phyloP scores from a whole-genome alignment of 2,888 invertebrate genomes.

The Xanthia togata region DNA sequence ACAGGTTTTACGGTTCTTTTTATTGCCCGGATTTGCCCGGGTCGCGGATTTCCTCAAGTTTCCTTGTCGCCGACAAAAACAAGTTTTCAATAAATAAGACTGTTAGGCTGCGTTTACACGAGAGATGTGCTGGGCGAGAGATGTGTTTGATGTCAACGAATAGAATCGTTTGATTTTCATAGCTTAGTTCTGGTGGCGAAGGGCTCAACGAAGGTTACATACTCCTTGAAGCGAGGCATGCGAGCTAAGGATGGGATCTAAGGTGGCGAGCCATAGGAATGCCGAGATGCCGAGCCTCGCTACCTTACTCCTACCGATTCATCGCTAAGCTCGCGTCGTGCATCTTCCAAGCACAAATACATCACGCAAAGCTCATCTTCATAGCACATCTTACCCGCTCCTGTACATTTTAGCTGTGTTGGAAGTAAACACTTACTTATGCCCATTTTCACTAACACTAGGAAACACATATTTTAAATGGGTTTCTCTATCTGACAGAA shows the following conservation, averaged over 20 bases:
- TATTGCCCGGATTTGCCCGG: slow-evolving; percentile 76
- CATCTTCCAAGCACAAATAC: background rate
- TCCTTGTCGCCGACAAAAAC: slow-evolving; percentile 75
- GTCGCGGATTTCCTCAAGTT: slow-evolving; percentile 69
- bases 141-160: background rate
- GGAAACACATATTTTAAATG: no score
- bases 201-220: no score
- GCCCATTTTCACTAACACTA: no score
- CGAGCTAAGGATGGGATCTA: background rate
- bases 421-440: background rate
- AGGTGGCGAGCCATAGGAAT: no score
- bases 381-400: background rate
- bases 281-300: no score
- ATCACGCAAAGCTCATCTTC: background rate
- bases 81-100: slow-evolving; percentile 80
- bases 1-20: slow-evolving; percentile 84
- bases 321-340: no score
- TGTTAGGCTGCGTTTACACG: slow-evolving; percentile 35
- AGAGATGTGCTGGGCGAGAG: slow-evolving; percentile 15
- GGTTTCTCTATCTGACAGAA: no score
- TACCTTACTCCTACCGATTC: no score
- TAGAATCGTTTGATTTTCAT: background rate
- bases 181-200: background rate
- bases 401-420: background rate
- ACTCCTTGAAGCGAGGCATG: background rate